A percentile compares a stretch with the other conserved stretches of the same genome.
Conservation (phyloP, 2,888 invertebrate genomes). For the Exocentrus adspersus region DNA sequence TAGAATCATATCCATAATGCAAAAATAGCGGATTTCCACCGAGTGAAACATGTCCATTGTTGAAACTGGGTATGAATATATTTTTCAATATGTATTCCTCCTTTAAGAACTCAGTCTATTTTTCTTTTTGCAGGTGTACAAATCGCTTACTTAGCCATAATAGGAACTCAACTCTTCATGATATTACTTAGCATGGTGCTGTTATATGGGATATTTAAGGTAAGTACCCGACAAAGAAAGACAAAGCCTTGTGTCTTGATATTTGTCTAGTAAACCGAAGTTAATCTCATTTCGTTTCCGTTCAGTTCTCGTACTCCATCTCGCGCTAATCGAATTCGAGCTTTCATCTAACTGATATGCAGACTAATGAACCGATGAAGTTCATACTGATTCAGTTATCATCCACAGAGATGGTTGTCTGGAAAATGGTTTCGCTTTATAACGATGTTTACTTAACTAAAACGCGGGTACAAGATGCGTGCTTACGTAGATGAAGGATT, state of each 20-base stretch:
- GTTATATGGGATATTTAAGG: conserved; percentile 80
- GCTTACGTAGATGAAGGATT: not conserved
- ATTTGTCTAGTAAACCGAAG: too few relatives aligned
- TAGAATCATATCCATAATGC: too few relatives aligned
- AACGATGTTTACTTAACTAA: not conserved
- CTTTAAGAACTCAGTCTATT: not conserved
- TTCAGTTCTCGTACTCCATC: not conserved
- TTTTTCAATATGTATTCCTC: not conserved
- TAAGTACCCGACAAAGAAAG: too few relatives aligned
- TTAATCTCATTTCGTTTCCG: not conserved
- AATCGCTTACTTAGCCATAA: conserved; percentile 82
- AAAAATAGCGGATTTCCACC: too few relatives aligned
- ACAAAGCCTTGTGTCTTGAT: too few relatives aligned
- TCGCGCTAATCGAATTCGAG: conserved; percentile 8
- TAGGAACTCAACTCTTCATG: conserved; percentile 83
- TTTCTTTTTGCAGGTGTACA: conserved; percentile 76
- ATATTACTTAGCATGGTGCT: conserved; percentile 76
- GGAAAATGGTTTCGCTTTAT: conserved; percentile 2
- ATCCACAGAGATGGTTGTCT: not conserved
- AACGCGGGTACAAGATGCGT: too few relatives aligned
- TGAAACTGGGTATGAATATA: not conserved
- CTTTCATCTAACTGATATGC: conserved; percentile 11
- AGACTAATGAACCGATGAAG: conserved; percentile 20
- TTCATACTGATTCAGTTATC: conserved; percentile 8
- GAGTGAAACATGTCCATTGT: too few relatives aligned